Evolutionary conservation across 2,888 invertebrate species (phyloP).

Genomic region (Thyatira batis): DNA sequence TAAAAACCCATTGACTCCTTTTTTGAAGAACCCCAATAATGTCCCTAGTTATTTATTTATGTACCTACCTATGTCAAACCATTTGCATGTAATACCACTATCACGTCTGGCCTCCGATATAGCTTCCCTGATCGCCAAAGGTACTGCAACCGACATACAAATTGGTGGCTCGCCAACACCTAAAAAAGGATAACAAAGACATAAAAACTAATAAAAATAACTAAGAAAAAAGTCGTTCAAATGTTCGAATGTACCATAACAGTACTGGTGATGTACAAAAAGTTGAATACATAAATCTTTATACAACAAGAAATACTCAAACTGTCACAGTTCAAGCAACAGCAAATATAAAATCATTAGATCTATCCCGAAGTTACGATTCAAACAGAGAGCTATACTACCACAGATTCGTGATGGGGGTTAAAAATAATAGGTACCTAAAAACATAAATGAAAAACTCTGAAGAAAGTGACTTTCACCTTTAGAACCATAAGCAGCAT

Average conservation of each 20-base stretch:
- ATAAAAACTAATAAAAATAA: no score
- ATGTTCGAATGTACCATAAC: background rate
- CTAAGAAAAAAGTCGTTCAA: background rate
- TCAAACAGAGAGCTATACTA: no score
- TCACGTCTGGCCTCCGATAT: slow-evolving; percentile 81
- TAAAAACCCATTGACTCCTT: no score
- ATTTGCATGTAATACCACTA: background rate
- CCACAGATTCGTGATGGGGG: no score
- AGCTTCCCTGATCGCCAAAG: slow-evolving; percentile 82
- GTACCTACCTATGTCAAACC: slow-evolving; percentile 2
- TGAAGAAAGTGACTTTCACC: no score
- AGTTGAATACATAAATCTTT: no score
- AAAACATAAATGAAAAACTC: background rate
- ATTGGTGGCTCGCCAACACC: slow-evolving; percentile 67
- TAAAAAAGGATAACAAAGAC: slow-evolving; percentile 27
- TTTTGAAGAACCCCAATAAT: no score
- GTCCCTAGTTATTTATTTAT: no score
- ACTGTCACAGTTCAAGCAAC: background rate
- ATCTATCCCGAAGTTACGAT: no score
- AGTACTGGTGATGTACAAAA: no score
- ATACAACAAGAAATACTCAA: background rate
- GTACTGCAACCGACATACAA: slow-evolving; percentile 50
- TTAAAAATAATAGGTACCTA: background rate
- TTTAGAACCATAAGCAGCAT: slow-evolving; percentile 27
- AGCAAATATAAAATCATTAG: no score